A percentile compares a stretch with the other conserved stretches of the same genome.
These are phyloP conservation scores for Neostethus bicornis DNA, from an alignment of 2,797 vertebrate species.

Conservation along the genomic window DNA sequence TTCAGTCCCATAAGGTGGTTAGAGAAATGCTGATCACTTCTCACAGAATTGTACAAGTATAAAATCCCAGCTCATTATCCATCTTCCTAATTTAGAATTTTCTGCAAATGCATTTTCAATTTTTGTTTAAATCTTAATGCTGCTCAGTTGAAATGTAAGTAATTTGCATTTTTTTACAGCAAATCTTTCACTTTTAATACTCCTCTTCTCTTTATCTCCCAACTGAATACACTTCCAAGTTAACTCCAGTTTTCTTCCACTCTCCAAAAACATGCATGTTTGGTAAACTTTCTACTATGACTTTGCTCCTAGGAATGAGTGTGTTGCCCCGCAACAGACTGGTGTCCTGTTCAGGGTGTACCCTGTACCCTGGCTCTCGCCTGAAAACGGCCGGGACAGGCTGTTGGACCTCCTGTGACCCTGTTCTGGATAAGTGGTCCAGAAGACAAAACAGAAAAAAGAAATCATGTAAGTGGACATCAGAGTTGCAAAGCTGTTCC, in stretches of 20 bases:
- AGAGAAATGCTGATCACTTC: conserved; percentile 50
- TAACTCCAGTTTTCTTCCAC: conserved; percentile 36
- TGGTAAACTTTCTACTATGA: too few species aligned
- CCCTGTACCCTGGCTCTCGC: too few species aligned
- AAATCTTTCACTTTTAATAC: conserved; percentile 28
- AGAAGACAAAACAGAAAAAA: conserved; percentile 2
- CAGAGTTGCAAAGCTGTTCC: conserved; percentile 17
- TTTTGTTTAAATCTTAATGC: conserved; percentile 50
- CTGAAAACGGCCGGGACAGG: too few species aligned
- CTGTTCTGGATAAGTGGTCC: too few species aligned
- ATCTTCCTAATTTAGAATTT: conserved; percentile 44
- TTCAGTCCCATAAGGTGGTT: too few species aligned
- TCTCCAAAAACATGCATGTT: too few species aligned
- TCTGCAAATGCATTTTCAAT: conserved; percentile 66
- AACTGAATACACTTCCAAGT: conserved; percentile 27
- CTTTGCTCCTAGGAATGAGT: too few species aligned
- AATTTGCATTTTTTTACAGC: not conserved
- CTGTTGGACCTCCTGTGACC: too few species aligned
- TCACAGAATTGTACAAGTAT: conserved; percentile 64
- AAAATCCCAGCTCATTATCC: conserved; percentile 59
- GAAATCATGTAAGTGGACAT: not conserved
- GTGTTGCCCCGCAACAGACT: too few species aligned
- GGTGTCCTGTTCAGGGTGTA: too few species aligned
- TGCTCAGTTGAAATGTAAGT: conserved; percentile 43
- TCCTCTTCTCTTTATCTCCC: conserved; percentile 29